A percentile compares a stretch with the other conserved stretches of the same genome.
phyloP scores from a whole-genome alignment of 2,113 vertebrate species.

The Petrocephalus microphthalmus region DNA sequence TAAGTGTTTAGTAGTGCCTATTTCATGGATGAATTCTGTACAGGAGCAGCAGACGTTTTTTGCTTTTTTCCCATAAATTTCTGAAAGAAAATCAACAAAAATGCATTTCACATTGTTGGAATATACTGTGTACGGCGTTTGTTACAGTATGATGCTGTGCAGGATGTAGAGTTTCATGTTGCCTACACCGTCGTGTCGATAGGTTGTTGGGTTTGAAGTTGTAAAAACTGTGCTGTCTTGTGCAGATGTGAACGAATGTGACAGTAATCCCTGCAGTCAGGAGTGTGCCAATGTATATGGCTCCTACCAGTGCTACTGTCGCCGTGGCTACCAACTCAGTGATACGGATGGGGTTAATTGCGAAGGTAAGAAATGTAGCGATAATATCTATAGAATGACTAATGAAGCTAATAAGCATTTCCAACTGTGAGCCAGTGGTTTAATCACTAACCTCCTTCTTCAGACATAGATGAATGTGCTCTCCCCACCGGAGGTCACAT shows the following conservation, averaged over 20 bases:
- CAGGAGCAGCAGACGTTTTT: neutral
- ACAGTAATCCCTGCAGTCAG: conserved; percentile 78
- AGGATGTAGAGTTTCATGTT: neutral
- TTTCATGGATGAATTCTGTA: neutral
- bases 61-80: neutral
- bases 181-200: neutral
- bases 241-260: conserved; percentile 86
- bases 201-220: neutral
- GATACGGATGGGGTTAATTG: conserved; percentile 77
- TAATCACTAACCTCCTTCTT: neutral
- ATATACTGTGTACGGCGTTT: neutral
- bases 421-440: neutral
- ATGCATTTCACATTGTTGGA: neutral
- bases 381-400: neutral
- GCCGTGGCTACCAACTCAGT: conserved; percentile 77
- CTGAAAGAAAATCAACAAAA: neutral
- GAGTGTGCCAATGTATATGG: conserved; percentile 89
- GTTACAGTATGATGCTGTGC: neutral
- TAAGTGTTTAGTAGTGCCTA: neutral
- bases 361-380: conserved; percentile 60
- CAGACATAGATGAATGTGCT: conserved; percentile 87
- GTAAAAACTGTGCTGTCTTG: conserved; percentile 29
- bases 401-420: neutral
- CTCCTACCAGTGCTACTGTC: conserved; percentile 94
- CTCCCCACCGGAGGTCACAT: conserved; percentile 76